These are phyloP conservation scores for Cybosia mesomella DNA, from an alignment of 2,888 invertebrate genomes.

Conservation along the genomic window DNA sequence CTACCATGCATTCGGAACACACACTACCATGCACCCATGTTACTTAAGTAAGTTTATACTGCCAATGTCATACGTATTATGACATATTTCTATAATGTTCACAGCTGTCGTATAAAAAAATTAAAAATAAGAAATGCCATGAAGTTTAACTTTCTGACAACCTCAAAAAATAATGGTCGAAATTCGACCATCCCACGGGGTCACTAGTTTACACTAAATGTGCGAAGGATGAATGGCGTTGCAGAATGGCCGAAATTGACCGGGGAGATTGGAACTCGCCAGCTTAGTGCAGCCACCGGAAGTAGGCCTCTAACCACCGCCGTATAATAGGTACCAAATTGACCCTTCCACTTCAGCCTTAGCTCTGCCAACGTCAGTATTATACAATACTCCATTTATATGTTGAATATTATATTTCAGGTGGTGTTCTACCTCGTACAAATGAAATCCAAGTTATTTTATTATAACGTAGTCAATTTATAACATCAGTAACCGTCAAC, in stretches of 20 bases:
- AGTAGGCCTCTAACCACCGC: constrained; percentile 84
- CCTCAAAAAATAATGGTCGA: too few relatives aligned
- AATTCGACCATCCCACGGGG: too few relatives aligned
- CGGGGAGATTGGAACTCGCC: constrained; percentile 79
- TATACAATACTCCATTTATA: constrained; percentile 48
- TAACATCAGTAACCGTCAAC: constrained; percentile 50
- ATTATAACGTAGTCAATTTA: constrained; percentile 47
- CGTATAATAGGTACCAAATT: constrained; percentile 86
- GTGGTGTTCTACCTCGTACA: background rate
- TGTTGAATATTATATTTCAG: background rate
- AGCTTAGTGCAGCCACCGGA: constrained; percentile 86
- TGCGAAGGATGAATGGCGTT: constrained; percentile 69
- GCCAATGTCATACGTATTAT: too few relatives aligned
- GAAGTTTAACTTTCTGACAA: too few relatives aligned
- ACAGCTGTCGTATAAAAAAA: too few relatives aligned
- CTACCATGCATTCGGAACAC: too few relatives aligned
- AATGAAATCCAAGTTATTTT: background rate
- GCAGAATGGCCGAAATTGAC: constrained; percentile 83
- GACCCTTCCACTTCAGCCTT: constrained; percentile 78
- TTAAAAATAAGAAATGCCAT: too few relatives aligned
- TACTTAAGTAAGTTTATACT: too few relatives aligned
- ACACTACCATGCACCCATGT: too few relatives aligned
- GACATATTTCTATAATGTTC: too few relatives aligned
- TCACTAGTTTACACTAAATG: constrained; percentile 65
- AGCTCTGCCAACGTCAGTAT: constrained; percentile 64